A percentile compares a stretch with the other conserved stretches of the same genome.
phyloP scores from a whole-genome alignment of 2,113 vertebrate genomes.

The Ictalurus punctatus region DNA sequence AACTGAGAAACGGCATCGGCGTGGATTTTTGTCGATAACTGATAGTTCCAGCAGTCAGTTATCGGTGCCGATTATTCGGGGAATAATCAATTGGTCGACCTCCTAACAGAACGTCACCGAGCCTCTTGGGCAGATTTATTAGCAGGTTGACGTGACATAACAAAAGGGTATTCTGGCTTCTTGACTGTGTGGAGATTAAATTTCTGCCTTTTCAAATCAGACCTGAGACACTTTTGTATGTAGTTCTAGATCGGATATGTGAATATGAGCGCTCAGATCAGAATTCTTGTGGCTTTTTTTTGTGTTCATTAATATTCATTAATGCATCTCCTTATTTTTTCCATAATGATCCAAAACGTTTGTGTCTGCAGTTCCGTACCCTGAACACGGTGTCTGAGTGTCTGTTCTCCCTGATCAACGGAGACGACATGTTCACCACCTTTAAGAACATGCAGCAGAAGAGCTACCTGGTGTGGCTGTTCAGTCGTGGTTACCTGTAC shows the following conservation, averaged over 20 bases:
- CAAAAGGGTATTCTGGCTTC: not conserved
- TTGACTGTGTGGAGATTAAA: not conserved
- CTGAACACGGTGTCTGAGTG: constrained; percentile 90
- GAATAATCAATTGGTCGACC: no score
- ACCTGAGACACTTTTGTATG: not conserved
- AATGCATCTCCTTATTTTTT: no score
- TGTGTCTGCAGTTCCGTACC: constrained; percentile 81
- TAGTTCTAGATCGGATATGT: not conserved
- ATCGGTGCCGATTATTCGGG: no score
- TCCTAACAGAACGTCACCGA: no score
- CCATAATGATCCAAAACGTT: not conserved
- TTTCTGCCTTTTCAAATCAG: not conserved
- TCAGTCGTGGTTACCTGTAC: constrained; percentile 92
- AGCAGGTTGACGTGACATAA: not conserved
- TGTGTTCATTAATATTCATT: no score
- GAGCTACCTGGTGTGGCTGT: constrained; percentile 90
- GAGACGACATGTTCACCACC: constrained; percentile 94
- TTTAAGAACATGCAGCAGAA: constrained; percentile 91
- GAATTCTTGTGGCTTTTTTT: not conserved
- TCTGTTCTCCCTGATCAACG: constrained; percentile 93
- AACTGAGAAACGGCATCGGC: no score
- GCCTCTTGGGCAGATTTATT: no score
- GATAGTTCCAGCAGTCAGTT: no score
- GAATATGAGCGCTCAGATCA: no score
- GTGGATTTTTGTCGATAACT: no score